Base-by-base conservation (phyloP, 2,797 vertebrate genomes). In the Distichodus sexfasciatus region DNA sequence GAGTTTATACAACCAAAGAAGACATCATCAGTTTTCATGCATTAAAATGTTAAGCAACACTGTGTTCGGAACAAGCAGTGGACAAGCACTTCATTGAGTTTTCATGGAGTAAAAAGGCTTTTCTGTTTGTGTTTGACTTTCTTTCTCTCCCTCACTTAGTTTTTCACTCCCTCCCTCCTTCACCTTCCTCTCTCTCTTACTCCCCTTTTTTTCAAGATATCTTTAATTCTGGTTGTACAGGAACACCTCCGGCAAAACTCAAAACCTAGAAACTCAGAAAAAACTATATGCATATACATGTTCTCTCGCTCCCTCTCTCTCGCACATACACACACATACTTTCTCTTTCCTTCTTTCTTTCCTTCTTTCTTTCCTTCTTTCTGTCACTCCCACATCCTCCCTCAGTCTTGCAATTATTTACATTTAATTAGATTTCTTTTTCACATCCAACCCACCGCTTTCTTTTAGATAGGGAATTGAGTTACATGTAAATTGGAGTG, bases 31-130 rank as follows among this genome's bases (percentile, higher is more conserved):
- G 14, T 50, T 66, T 59, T 4, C 55, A 38, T 68, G 57, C 48
- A 61, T 68, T 74, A 68, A 35, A 62, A 23, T 74, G 48, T 38
- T 54, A 55, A 67, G 11, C 17, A 43, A 48, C 19, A 38, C 6
- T 0, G 28, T 47, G 26, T 29, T 60, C 41, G 64, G 33, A 57
- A 11, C 44, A 4, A 53, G 41, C 50, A 31, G 51, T 12, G 17
- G 61, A 15, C 58, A 41, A 31, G 17, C 14, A 53, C 29, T 29
- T 53, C n/a, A n/a, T n/a, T n/a, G n/a, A n/a, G 26, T 53, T 53
- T n/a, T 53, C 4, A 8, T 9, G 15, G 35, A 9, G 51, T 6
- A 5, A 65, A 58, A 12, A 26, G 11, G 59, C 14, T 23, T 26
- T 62, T 11, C 17, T 38, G 48, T 41, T 48, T 48, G 43, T 17